A percentile compares a stretch with the other conserved stretches of the same genome.
Conservation (phyloP, 2,113 vertebrate species). For the Pomatorhinus ruficollis region DNA sequence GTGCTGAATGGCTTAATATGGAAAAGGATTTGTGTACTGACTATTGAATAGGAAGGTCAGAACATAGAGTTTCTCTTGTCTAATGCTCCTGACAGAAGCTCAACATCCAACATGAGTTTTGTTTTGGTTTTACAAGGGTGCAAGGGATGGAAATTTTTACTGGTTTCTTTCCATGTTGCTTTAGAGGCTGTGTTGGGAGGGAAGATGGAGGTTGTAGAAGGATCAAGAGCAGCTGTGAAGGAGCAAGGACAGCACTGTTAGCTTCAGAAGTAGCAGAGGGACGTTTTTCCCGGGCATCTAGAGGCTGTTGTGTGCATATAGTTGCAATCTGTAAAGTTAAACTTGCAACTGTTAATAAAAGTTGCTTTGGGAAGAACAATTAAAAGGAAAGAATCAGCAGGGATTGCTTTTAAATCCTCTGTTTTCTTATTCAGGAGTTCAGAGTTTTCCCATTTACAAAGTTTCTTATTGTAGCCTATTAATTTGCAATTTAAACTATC, state of each 20-base stretch:
- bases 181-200: background rate
- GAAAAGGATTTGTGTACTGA: background rate
- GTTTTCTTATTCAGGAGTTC: background rate
- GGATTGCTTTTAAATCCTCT: background rate
- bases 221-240: background rate
- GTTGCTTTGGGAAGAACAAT: background rate
- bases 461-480: background rate
- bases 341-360: background rate
- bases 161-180: fast-evolving
- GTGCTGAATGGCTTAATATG: background rate
- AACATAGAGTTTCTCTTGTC: background rate
- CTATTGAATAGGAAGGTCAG: background rate
- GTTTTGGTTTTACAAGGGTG: background rate
- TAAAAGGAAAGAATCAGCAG: background rate
- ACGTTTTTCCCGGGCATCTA: background rate
- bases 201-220: background rate
- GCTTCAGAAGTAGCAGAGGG: background rate
- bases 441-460: background rate
- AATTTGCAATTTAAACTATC: slow-evolving; percentile 6
- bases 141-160: background rate
- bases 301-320: background rate
- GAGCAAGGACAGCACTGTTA: background rate
- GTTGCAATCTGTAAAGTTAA: background rate
- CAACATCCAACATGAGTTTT: background rate
- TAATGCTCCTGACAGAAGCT: background rate